Base-by-base conservation (phyloP, 2,113 vertebrate genomes). In the Pluvianellus socialis region DNA sequence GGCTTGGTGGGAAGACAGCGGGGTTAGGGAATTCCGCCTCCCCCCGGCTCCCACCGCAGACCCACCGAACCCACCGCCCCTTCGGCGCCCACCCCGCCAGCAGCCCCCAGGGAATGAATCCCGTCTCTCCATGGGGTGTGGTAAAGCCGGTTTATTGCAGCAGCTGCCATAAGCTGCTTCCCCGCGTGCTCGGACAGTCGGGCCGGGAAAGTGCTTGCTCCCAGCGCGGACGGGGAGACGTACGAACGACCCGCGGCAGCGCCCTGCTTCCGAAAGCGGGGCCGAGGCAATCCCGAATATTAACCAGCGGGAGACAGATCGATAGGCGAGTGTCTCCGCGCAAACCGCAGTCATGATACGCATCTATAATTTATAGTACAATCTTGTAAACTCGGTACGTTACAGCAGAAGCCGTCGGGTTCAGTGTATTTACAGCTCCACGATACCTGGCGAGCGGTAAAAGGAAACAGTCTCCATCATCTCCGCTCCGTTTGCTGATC, bases 111-210 rank as follows among this genome's bases (percentile, higher is more conserved):
- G 35, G 89, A 97, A 94, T 47, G 33, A 96, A 97, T 79, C 77
- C 96, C 88, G 12, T 76, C 90, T 73, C 90, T 80, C 87, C 12
- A 90, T 84, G 53, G 76, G 61, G 67, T 93, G 27, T 86, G 77
- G 21, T 79, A 85, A 96, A 93, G 65, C 92, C 50, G 66, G 59
- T 98, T 98, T 98, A 98, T 98, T 97, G 73, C 94, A 83, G 94
- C 96, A 96, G 96, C 97, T 96, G 96, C 94, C 45, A 6, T 66
- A 79, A 79, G 95, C 94, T 93, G 97, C 90, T 55, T 88, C 96
- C 81, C 92, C 44, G 67, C 71, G 28, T 61, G 91, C 94, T 94
- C 82, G 42, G 65, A 12, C 94, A 77, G 95, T 44, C 20, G 33
- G 87, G 88, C 86, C 32, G 35, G 92, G 74, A 77, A 96, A 91